Evolutionary conservation across 2,888 invertebrate species (phyloP).

Genomic region (Pemphredon lugubris): DNA sequence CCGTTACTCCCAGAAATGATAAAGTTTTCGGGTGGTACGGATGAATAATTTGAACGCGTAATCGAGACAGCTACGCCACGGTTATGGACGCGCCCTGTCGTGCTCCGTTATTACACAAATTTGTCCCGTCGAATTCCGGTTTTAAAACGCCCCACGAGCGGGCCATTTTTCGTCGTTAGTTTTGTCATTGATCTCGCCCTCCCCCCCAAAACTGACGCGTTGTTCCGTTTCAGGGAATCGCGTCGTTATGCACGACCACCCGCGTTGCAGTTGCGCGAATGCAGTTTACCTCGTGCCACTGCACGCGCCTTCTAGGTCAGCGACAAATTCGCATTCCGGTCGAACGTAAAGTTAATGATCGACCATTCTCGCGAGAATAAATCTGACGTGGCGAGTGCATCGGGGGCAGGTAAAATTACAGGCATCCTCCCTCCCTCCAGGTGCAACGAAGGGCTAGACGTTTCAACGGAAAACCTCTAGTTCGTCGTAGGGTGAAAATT

Average conservation of each 20-base stretch:
- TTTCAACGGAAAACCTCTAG: no score
- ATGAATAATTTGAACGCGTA: neutral
- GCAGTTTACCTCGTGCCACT: neutral
- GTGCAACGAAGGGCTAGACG: no score
- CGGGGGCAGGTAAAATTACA: no score
- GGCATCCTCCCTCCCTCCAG: no score
- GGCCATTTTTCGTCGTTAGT: conserved; percentile 34
- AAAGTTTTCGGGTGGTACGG: neutral
- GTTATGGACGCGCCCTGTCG: neutral
- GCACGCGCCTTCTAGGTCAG: neutral
- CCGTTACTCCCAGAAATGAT: no score
- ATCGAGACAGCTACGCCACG: neutral
- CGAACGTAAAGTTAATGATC: neutral
- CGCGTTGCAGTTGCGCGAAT: neutral
- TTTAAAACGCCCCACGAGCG: neutral
- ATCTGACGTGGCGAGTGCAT: no score
- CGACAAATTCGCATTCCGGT: neutral
- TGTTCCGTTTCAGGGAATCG: conserved; percentile 16
- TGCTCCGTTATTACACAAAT: conserved; percentile 20
- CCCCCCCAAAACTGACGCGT: conserved; percentile 4
- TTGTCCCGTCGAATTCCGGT: conserved; percentile 17
- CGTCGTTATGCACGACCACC: conserved; percentile 39
- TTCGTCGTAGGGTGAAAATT: no score
- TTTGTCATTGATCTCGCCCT: conserved; percentile 15
- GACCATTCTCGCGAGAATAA: no score